Conservation (phyloP, 2,888 invertebrate genomes). For the Spodoptera littoralis region DNA sequence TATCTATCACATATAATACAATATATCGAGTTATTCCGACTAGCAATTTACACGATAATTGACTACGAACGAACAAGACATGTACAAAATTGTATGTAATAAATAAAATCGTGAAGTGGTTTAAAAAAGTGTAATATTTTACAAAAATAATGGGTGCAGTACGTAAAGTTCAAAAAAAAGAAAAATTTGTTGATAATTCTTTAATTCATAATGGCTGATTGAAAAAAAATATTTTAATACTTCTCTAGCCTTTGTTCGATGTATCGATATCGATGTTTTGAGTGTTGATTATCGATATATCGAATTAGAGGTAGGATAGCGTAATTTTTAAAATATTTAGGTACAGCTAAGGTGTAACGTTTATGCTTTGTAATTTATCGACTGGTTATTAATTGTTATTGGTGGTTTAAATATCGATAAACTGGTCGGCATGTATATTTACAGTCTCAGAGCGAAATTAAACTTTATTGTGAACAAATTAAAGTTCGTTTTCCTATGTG, state of each 20-base stretch:
- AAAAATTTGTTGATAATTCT: constrained; percentile 34
- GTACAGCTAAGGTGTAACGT: constrained; percentile 47
- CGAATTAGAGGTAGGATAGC: constrained; percentile 24
- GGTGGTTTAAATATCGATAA: constrained; percentile 23
- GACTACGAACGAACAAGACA: constrained; percentile 5
- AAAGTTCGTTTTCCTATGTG: background rate
- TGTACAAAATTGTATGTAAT: constrained; percentile 31
- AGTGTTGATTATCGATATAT: constrained; percentile 12
- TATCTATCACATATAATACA: no score
- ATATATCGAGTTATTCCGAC: background rate
- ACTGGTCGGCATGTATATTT: background rate
- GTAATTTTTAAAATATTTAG: constrained; percentile 49
- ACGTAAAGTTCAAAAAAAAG: constrained; percentile 29
- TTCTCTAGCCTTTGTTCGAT: constrained; percentile 13
- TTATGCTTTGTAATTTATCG: constrained; percentile 48
- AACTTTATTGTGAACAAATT: no score
- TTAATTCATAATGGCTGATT: constrained; percentile 42
- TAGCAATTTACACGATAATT: constrained; percentile 7
- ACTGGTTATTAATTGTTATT: constrained; percentile 15
- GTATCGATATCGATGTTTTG: constrained; percentile 27
- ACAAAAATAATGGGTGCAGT: constrained; percentile 35
- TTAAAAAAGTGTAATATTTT: constrained; percentile 14
- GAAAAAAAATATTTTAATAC: constrained; percentile 51
- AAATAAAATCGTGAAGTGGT: no score
- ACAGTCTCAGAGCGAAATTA: no score